These are phyloP conservation scores for Anarsia innoxiella DNA, from an alignment of 2,888 invertebrate genomes.

Conservation along the genomic window DNA sequence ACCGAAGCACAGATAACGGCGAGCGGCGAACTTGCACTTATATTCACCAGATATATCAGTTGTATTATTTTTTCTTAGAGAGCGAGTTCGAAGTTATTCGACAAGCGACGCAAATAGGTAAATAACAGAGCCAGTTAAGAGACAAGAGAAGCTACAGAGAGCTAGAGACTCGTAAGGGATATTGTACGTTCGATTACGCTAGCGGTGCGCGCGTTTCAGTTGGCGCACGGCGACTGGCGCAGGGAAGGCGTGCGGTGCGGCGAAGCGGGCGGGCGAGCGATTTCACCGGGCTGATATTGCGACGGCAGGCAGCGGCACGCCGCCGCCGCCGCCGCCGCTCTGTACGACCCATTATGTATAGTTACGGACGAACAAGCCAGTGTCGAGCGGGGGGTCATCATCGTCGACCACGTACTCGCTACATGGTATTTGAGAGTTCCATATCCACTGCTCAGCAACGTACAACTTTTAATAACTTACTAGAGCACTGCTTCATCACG, in stretches of 20 bases:
- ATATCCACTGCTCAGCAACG: too few species aligned
- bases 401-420: constrained; percentile 27
- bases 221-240: constrained; percentile 75
- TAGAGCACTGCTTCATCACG: too few species aligned
- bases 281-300: constrained; percentile 75
- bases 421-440: too few species aligned
- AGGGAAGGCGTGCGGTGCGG: constrained; percentile 68
- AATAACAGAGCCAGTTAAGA: constrained; percentile 36
- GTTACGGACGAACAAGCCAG: constrained; percentile 49
- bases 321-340: too few species aligned
- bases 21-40: constrained; percentile 55
- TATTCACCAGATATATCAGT: constrained; percentile 27
- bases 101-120: too few species aligned
- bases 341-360: constrained; percentile 67
- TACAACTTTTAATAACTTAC: too few species aligned
- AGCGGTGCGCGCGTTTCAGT: constrained; percentile 74
- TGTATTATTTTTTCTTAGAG: constrained; percentile 26
- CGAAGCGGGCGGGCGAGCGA: constrained; percentile 71
- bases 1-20: constrained; percentile 51
- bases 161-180: constrained; percentile 51
- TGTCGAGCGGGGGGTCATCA: constrained; percentile 56
- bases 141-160: constrained; percentile 41
- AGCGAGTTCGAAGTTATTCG: too few species aligned
- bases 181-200: constrained; percentile 66
- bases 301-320: constrained; percentile 69